Evolutionary conservation across 2,113 vertebrate species (phyloP), one percentile per base, ranked within the genome.

Genomic region (Neodon shergylaensis): DNA sequence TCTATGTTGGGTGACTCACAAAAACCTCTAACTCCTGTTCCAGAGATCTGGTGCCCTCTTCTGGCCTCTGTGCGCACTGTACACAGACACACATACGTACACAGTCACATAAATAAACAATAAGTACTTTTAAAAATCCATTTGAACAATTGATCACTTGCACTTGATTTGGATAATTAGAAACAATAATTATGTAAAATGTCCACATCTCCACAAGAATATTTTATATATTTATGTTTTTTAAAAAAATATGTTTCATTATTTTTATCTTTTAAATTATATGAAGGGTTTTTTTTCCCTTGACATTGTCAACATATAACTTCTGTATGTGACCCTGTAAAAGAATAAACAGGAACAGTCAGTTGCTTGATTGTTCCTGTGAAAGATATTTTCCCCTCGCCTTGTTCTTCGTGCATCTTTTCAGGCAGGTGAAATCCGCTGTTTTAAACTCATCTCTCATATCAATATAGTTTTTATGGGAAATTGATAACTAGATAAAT

Each of bases 391-490:
- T 94, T 44, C 16, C 1, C 2, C 8, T 77, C 16, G 8, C 24
- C 19, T 11, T 33, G n/a, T 68, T 82, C 17, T 36, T 85, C 72
- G 26, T 65, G 8, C 83, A 17, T 10, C 54, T 89, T 84, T 77
- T 21, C 44, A 77, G 78, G 44, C 11, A 94, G 42, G 4, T 61
- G 10, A 73, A 72, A 28, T 83, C 91, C 17, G 16, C 2, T 87
- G 49, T 90, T 96, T 77, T 4, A 31, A 94, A 11, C 22, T n/a
- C 4, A n/a, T 81, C 19, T 42, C 81, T 96, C 42, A 1, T 63
- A 49, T 96, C 44, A 79, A 58, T 94, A 26, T 85, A 66, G 73
- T 93, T 92, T 92, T 92, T 26, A 83, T n/a, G 83, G 42, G n/a
- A 83, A 19, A 3, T 91, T 88, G 13, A 63, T 72, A 78, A n/a